A percentile compares a stretch with the other conserved stretches of the same genome.
Evolutionary conservation across 2,113 vertebrate species (phyloP).

Genomic region (Laticauda colubrina): DNA sequence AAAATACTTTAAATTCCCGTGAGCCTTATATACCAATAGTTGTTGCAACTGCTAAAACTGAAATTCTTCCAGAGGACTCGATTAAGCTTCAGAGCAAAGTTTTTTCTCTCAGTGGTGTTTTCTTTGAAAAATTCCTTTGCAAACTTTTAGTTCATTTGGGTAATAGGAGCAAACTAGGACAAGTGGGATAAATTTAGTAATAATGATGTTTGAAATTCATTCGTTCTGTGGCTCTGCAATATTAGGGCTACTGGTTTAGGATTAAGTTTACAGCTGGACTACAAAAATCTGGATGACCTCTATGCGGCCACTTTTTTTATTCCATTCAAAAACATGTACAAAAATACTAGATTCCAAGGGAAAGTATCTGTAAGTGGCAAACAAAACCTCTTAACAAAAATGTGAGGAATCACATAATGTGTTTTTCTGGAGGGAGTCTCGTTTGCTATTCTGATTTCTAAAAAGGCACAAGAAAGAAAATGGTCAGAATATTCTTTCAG

Average conservation of each 20-base stretch:
- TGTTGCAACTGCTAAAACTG: not conserved
- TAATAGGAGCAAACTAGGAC: not conserved
- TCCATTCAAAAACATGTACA: not conserved
- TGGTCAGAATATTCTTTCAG: not conserved
- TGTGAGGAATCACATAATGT: not conserved
- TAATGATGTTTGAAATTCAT: not conserved
- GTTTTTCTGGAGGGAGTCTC: not conserved
- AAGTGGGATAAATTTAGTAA: not conserved
- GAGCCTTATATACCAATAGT: not conserved
- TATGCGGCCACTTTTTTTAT: no score
- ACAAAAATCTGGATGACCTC: not conserved
- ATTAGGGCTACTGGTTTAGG: not conserved
- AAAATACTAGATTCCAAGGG: not conserved
- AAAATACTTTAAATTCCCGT: not conserved
- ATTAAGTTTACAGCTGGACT: not conserved
- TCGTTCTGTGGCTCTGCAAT: not conserved
- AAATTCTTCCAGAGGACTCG: not conserved
- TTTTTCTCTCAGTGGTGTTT: not conserved
- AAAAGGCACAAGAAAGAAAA: not conserved
- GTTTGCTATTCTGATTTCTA: not conserved
- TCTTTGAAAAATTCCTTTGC: not conserved
- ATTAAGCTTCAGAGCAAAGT: not conserved
- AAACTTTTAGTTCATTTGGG: not conserved
- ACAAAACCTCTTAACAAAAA: not conserved
- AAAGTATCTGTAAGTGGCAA: not conserved